Evolutionary conservation across 2,797 vertebrate genomes (phyloP), one percentile per base, ranked within the genome.

Genomic region (Platalea minor): DNA sequence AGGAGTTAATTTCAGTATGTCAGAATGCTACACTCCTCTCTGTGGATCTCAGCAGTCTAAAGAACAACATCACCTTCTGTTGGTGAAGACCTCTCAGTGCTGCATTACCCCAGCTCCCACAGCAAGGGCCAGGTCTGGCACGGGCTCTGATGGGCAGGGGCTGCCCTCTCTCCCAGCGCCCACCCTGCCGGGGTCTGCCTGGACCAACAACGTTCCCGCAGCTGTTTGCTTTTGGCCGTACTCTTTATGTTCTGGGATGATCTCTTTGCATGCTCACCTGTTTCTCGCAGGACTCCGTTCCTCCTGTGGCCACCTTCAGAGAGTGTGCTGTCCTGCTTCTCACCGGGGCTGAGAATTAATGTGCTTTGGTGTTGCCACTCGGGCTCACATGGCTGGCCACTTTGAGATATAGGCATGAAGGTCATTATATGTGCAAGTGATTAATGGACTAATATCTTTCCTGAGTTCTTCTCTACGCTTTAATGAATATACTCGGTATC

Each of bases 11-110:
- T 95, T 95, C 78, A 72, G 72, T 25, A 28, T 56, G 9, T 85
- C 64, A 85, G 43, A 94, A 92, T 74, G 88, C 89, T 85, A 75
- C 63, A 80, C 79, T 95, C 91, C 95, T 93, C 85, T 91, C 82
- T 61, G 39, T 46, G 91, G 80, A 86, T 53, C 48, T 46, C 69
- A 57, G 64, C 56, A 56, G 89, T 88, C 95, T 45, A 46, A 86
- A 85, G 90, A 90, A 50, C 92, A 75, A 20, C 56, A 61, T 79
- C 45, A 50, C 63, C 85, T 69, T 87, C 95, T 85, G 29, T 10
- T 45, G 93, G 59, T 72, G 94, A 96, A 95, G 72, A 89, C 45
- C 45, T 90, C 72, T 90, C 78, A n/a, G 81, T 18, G 33, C 61
- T 85, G 77, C 65, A 54, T 39, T 41, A 41, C 50, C 37, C 14